These are phyloP conservation scores for Salpingus planirostris DNA, from an alignment of 2,888 invertebrate genomes.

Conservation along the genomic window DNA sequence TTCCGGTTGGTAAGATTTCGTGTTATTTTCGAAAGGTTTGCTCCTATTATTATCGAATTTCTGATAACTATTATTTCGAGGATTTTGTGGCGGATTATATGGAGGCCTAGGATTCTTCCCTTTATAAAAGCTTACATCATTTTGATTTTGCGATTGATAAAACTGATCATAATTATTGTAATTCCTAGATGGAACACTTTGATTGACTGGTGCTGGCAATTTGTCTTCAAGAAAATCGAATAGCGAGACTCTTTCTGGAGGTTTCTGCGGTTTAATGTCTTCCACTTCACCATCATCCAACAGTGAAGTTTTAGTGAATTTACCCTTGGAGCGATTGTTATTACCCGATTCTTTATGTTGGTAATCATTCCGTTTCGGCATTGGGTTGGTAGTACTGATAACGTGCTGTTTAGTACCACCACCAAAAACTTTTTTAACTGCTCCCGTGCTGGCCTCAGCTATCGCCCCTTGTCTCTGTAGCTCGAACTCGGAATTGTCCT, in stretches of 20 bases:
- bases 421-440: constrained; percentile 47
- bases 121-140: too few species aligned
- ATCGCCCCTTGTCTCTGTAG: constrained; percentile 84
- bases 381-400: not conserved
- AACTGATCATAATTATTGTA: too few species aligned
- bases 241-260: constrained; percentile 69
- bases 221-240: constrained; percentile 80
- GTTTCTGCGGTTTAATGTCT: constrained; percentile 56
- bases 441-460: constrained; percentile 70
- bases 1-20: too few species aligned
- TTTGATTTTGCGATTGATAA: too few species aligned
- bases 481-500: constrained; percentile 78
- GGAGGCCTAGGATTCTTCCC: too few species aligned
- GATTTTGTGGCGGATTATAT: too few species aligned
- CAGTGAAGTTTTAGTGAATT: constrained; percentile 13
- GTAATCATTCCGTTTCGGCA: not conserved
- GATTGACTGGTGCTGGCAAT: too few species aligned
- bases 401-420: constrained; percentile 41
- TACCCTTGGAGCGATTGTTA: constrained; percentile 10
- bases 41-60: too few species aligned
- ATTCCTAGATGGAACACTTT: too few species aligned
- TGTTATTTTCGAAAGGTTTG: too few species aligned
- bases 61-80: too few species aligned
- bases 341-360: constrained; percentile 6
- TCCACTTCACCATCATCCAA: constrained; percentile 44